A percentile compares a stretch with the other conserved stretches of the same genome.
Conservation (phyloP, 2,888 invertebrate species). For the Synanthedon andrenaeformis region DNA sequence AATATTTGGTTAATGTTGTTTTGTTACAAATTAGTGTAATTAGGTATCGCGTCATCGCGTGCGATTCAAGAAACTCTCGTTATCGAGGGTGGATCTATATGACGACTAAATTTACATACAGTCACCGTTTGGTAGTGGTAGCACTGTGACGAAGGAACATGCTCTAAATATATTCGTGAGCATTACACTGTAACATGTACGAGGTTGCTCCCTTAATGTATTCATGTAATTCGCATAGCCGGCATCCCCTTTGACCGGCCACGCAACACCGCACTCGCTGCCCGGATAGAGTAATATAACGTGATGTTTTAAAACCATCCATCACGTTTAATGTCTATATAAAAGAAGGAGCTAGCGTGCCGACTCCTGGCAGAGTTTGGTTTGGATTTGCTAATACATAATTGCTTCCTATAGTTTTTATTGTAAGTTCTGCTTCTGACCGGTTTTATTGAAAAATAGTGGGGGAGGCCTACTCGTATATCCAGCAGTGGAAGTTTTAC, state of each 20-base stretch:
- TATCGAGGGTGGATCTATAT: constrained; percentile 36
- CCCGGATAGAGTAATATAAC: constrained; percentile 66
- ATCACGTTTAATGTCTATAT: constrained; percentile 67
- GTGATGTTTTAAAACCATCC: constrained; percentile 69
- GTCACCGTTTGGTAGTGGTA: constrained; percentile 43
- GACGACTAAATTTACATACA: constrained; percentile 49
- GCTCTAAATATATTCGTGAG: constrained; percentile 66
- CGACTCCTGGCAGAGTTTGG: constrained; percentile 36
- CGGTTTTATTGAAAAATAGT: too few species aligned
- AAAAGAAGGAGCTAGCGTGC: constrained; percentile 54
- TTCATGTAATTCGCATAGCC: constrained; percentile 70
- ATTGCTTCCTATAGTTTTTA: too few species aligned
- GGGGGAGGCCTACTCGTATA: too few species aligned
- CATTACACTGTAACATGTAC: constrained; percentile 66
- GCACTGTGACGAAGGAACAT: constrained; percentile 55
- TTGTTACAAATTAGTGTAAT: background rate
- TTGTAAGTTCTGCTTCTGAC: too few species aligned
- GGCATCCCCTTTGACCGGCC: constrained; percentile 70
- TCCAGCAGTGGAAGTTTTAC: too few species aligned
- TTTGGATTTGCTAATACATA: constrained; percentile 18
- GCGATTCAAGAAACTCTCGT: constrained; percentile 8
- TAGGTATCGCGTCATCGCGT: background rate
- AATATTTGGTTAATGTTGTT: too few species aligned
- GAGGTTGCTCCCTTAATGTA: constrained; percentile 66
- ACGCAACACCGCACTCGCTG: constrained; percentile 64